Evolutionary conservation across 2,888 invertebrate species (phyloP), one percentile per base, ranked within the genome.

Genomic region (Trachelus iudaicus): DNA sequence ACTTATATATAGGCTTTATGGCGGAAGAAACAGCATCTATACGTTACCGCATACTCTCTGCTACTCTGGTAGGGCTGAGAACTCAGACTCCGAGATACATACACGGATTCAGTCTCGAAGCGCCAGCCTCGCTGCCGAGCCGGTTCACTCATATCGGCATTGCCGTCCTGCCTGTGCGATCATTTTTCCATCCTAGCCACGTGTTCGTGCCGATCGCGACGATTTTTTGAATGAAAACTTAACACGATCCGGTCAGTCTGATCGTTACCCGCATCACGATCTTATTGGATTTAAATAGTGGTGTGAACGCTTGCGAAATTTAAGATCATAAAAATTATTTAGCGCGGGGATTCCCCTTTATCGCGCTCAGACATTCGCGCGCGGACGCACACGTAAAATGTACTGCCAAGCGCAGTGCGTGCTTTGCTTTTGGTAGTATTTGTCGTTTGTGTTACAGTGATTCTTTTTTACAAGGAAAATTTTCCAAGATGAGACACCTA

Each of bases 51-150:
- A 81, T 80, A 80, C 80, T 69, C 79, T 82, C 76, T 34, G 71
- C 75, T 73, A 83, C 86, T 83, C 84, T 85, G 87, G 85, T 87
- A 88, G 87, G 87, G 88, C 84, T 79, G 85, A 83, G 85, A 87
- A 85, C 83, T 87, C 85, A 85, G 83, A 83, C 85, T 84, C 82
- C 83, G 86, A 82, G 85, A 87, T 80, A 84, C 83, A 84, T 83
- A 84, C 85, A 85, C 83, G 84, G 85, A 83, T 83, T 87, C 87
- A 87, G 87, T 87, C 87, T 87, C 85, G 83, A 88, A 87, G 86
- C 79, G 83, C 80, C 83, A 81, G 83, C 80, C 83, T 82, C 79
- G 80, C 80, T 80, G 79, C 82, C 79, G 80, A 83, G 79, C 80
- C 69, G 80, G 78, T 78, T 73, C 77, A 79, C 69, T 34, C 40